A percentile compares a stretch with the other conserved stretches of the same genome.
phyloP scores from a whole-genome alignment of 2,888 invertebrate genomes.

The Synergus umbraculus region DNA sequence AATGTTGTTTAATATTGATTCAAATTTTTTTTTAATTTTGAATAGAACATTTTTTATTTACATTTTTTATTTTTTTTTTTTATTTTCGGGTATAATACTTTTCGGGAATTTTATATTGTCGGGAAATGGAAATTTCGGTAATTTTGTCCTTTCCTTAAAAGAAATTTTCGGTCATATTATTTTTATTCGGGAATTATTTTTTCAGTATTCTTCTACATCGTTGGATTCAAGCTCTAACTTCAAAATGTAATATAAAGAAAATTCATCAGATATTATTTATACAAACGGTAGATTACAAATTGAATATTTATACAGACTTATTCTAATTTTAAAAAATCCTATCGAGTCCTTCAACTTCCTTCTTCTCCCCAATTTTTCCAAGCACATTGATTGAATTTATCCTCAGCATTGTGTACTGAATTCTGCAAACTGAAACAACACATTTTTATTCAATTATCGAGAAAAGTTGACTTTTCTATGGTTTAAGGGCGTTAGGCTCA shows the following conservation, averaged over 20 bases:
- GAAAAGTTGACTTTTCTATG: not conserved
- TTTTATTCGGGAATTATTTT: too few species aligned
- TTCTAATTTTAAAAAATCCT: conserved; percentile 66
- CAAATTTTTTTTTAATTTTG: too few species aligned
- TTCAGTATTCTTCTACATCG: too few species aligned
- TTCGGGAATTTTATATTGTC: too few species aligned
- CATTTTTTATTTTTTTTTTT: too few species aligned
- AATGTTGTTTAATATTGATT: too few species aligned
- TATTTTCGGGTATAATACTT: too few species aligned
- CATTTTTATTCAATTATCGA: conserved; percentile 42
- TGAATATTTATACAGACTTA: conserved; percentile 38
- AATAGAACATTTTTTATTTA: too few species aligned
- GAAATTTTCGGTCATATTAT: too few species aligned
- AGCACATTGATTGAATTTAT: conserved; percentile 86
- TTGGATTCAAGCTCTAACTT: too few species aligned
- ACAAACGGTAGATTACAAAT: conserved; percentile 19
- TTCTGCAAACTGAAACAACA: conserved; percentile 79
- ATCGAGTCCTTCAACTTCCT: conserved; percentile 76
- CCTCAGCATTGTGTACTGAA: conserved; percentile 86
- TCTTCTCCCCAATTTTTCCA: conserved; percentile 79
- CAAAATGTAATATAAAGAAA: not conserved
- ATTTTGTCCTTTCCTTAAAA: too few species aligned
- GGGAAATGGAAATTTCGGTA: too few species aligned
- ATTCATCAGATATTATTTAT: conserved; percentile 9
- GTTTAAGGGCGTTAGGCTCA: not conserved